Conservation (phyloP, 2,888 invertebrate genomes). For the Troides aeacus region DNA sequence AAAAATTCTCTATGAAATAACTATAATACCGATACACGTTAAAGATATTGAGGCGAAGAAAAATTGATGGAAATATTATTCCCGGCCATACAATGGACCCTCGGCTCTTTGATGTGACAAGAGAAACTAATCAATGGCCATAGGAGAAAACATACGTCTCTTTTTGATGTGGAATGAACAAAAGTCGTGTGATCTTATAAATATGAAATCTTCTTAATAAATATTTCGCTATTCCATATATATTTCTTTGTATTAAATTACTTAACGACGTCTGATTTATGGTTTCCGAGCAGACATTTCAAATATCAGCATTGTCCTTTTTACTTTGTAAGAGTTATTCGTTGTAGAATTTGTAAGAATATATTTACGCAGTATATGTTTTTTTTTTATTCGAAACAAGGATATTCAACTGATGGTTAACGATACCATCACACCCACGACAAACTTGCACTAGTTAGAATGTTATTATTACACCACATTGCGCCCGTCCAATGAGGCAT, state of each 20-base stretch:
- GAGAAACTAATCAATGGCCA: slow-evolving; percentile 68
- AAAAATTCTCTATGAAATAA: not conserved
- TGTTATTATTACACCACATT: too few species aligned
- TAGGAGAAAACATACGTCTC: slow-evolving; percentile 55
- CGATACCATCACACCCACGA: too few species aligned
- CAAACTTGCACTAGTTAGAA: too few species aligned
- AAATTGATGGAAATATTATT: slow-evolving; percentile 63
- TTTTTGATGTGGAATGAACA: slow-evolving; percentile 56
- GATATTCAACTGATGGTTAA: too few species aligned
- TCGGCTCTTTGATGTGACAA: slow-evolving; percentile 73
- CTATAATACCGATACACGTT: slow-evolving; percentile 11
- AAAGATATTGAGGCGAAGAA: slow-evolving; percentile 46
- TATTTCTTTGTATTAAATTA: slow-evolving; percentile 21
- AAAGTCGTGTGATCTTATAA: slow-evolving; percentile 37
- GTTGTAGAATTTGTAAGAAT: too few species aligned
- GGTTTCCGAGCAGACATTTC: not conserved
- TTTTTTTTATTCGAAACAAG: too few species aligned
- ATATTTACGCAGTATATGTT: too few species aligned
- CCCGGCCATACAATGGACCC: slow-evolving; percentile 61
- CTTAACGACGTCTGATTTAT: slow-evolving; percentile 10
- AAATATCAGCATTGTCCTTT: too few species aligned
- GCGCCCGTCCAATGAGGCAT: too few species aligned
- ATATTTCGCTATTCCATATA: slow-evolving; percentile 34
- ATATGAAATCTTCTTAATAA: slow-evolving; percentile 39
- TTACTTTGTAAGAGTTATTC: too few species aligned